These are phyloP conservation scores for Xylota sylvarum DNA, from an alignment of 2,888 invertebrate species.

Conservation along the genomic window DNA sequence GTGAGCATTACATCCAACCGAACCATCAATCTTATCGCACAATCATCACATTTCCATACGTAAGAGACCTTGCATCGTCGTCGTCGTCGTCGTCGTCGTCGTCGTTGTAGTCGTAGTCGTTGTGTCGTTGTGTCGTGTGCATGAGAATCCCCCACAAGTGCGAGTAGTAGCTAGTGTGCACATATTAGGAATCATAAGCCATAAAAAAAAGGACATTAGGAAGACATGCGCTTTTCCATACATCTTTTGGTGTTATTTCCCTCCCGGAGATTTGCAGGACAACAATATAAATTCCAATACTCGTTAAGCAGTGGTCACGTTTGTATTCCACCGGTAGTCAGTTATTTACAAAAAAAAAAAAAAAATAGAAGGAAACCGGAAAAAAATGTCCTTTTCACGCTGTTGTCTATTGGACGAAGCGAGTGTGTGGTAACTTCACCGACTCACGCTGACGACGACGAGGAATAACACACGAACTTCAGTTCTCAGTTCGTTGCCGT, in stretches of 20 bases:
- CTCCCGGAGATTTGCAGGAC: constrained; percentile 39
- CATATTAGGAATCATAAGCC: constrained; percentile 39
- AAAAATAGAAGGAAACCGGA: too few species aligned
- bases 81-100: neutral
- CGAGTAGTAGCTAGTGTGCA: constrained; percentile 9
- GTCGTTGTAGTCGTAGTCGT: neutral
- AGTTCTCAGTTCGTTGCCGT: constrained; percentile 9
- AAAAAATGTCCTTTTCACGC: neutral
- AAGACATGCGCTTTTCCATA: constrained; percentile 70
- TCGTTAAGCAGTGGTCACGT: constrained; percentile 48
- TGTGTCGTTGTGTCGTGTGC: too few species aligned
- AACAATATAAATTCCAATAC: constrained; percentile 46
- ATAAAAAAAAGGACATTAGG: constrained; percentile 63
- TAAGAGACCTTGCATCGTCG: constrained; percentile 22
- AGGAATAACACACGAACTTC: neutral
- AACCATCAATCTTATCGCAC: constrained; percentile 51
- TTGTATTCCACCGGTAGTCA: constrained; percentile 34
- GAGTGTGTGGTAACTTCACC: constrained; percentile 12
- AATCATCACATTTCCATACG: constrained; percentile 55
- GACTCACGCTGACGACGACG: neutral
- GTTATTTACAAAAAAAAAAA: neutral
- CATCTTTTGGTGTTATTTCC: constrained; percentile 31
- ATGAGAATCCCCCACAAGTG: constrained; percentile 1
- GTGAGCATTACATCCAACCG: constrained; percentile 6
- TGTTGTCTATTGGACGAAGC: neutral